Percentiles rank a stretch among this genome's conserved stretches.
These are phyloP conservation scores for Pterostichus niger DNA, from an alignment of 2,888 invertebrate species.

Conservation along the genomic window DNA sequence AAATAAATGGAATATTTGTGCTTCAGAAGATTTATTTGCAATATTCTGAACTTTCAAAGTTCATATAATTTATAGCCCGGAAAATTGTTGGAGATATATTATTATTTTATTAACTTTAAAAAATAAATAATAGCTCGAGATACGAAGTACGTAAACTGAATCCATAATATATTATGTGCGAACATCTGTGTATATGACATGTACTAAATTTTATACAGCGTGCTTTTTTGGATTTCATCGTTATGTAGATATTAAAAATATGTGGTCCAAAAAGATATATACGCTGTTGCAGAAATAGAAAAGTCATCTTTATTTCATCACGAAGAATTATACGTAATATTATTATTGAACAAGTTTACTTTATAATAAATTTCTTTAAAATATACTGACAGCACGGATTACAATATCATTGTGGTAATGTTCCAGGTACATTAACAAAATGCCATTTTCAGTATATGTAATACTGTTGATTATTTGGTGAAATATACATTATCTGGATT, in stretches of 20 bases:
- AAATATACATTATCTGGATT: conserved; percentile 8
- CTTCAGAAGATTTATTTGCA: conserved; percentile 32
- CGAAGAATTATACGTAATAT: too few species aligned
- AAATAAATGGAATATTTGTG: conserved; percentile 37
- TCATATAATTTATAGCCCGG: conserved; percentile 44
- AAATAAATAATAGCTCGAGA: conserved; percentile 50
- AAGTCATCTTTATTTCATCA: too few species aligned
- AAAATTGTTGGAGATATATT: conserved; percentile 31
- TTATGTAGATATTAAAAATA: conserved; percentile 30
- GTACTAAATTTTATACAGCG: conserved; percentile 39
- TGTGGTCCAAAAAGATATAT: background rate
- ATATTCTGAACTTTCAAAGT: conserved; percentile 48
- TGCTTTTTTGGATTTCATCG: conserved; percentile 9
- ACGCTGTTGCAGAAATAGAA: background rate
- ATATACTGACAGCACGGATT: background rate
- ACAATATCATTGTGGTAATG: background rate
- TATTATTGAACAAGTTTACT: background rate
- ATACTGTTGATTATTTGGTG: background rate
- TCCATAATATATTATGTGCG: conserved; percentile 53
- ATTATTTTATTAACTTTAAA: conserved; percentile 54
- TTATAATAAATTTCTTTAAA: background rate
- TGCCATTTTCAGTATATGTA: background rate
- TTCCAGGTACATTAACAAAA: background rate
- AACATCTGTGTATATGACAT: conserved; percentile 46
- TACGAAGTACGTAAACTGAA: conserved; percentile 44